Evolutionary conservation across 2,888 invertebrate genomes (phyloP).

Genomic region (Aquatica leii): DNA sequence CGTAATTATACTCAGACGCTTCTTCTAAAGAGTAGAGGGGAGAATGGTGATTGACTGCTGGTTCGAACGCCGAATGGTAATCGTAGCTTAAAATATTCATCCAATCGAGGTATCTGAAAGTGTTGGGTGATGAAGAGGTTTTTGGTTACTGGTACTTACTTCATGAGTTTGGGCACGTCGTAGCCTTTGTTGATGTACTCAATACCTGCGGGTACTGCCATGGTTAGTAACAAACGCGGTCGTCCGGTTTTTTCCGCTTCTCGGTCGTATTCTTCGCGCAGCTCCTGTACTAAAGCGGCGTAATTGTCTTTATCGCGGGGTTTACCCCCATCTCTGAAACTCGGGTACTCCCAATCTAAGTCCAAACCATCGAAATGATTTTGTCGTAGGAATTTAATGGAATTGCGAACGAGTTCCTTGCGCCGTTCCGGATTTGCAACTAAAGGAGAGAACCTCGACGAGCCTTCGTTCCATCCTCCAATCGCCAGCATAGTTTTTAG

Average conservation of each 20-base stretch:
- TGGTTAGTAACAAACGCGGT: slow-evolving; percentile 81
- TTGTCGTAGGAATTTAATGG: slow-evolving; percentile 85
- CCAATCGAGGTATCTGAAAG: slow-evolving; percentile 81
- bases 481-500: slow-evolving; percentile 91
- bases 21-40: slow-evolving; percentile 85
- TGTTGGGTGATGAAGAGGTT: not conserved
- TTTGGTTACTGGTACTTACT: slow-evolving; percentile 63
- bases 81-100: slow-evolving; percentile 92
- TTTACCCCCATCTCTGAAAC: slow-evolving; percentile 81
- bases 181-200: slow-evolving; percentile 94
- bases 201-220: slow-evolving; percentile 94
- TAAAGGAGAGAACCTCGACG: slow-evolving; percentile 86
- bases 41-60: slow-evolving; percentile 90
- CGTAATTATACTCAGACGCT: slow-evolving; percentile 86
- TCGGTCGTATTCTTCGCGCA: slow-evolving; percentile 87
- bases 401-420: slow-evolving; percentile 83
- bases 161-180: slow-evolving; percentile 85
- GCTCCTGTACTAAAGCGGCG: slow-evolving; percentile 85
- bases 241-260: slow-evolving; percentile 87
- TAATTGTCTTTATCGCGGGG: slow-evolving; percentile 88
- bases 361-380: slow-evolving; percentile 94
- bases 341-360: slow-evolving; percentile 91
- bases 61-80: slow-evolving; percentile 92
- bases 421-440: slow-evolving; percentile 80
- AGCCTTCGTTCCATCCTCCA: slow-evolving; percentile 95